Conservation (phyloP, 1,140 invertebrate species). For the Parasteatoda tepidariorum region DNA sequence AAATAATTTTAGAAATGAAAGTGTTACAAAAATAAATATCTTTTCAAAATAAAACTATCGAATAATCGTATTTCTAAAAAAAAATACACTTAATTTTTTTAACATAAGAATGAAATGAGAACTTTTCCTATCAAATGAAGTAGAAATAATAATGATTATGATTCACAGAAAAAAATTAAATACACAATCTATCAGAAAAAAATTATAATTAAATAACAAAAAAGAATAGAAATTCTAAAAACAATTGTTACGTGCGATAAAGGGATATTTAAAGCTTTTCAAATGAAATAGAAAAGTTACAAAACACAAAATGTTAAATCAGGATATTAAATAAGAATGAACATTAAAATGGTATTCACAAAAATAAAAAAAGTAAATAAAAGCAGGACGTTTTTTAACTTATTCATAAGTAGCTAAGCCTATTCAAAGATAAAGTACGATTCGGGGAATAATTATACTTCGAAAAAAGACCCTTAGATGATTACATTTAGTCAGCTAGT, state of each 20-base stretch:
- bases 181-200: background rate
- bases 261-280: background rate
- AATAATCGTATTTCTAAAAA: too few species aligned
- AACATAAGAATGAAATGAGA: too few species aligned
- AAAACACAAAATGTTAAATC: slow-evolving; percentile 21
- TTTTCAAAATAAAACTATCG: too few species aligned
- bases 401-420: background rate
- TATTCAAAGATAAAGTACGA: slow-evolving; percentile 20
- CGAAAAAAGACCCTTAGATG: slow-evolving; percentile 3
- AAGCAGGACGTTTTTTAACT: slow-evolving; percentile 4
- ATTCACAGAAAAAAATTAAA: background rate
- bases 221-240: background rate
- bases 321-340: slow-evolving; percentile 18
- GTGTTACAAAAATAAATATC: too few species aligned
- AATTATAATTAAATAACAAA: too few species aligned
- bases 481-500: slow-evolving; percentile 30
- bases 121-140: too few species aligned
- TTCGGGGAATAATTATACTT: slow-evolving; percentile 29
- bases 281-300: slow-evolving; percentile 21
- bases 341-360: slow-evolving; percentile 29
- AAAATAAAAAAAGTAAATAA: slow-evolving; percentile 29
- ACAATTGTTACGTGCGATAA: background rate
- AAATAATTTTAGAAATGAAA: too few species aligned
- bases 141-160: too few species aligned
- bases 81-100: too few species aligned